These are phyloP conservation scores for Zalophus californianus DNA, from an alignment of 2,797 vertebrate species.

Conservation along the genomic window DNA sequence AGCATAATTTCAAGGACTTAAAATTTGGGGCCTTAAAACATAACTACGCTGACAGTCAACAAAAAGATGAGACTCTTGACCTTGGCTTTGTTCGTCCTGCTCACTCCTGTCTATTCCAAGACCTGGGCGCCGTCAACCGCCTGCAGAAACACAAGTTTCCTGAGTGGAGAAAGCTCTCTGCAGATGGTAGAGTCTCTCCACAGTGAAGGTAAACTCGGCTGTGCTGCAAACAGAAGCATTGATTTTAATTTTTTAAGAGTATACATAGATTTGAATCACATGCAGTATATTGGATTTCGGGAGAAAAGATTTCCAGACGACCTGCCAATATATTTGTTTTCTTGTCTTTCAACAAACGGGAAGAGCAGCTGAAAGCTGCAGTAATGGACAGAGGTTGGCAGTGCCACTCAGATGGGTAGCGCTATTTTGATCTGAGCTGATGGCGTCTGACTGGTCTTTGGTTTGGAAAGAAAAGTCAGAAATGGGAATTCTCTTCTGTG, in stretches of 20 bases:
- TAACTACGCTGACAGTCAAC: neutral
- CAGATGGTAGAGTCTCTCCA: neutral
- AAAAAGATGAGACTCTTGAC: neutral
- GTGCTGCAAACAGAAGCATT: slow-evolving; percentile 35
- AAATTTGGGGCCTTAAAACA: neutral
- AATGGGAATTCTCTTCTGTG: neutral
- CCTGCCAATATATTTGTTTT: neutral
- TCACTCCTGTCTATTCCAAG: neutral
- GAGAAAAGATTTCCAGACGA: slow-evolving; percentile 43
- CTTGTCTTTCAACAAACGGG: neutral
- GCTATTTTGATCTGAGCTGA: neutral
- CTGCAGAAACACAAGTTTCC: neutral
- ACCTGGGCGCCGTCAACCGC: neutral
- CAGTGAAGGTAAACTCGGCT: neutral
- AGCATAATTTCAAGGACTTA: neutral
- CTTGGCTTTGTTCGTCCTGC: neutral
- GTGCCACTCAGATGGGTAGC: neutral
- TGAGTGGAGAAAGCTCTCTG: neutral
- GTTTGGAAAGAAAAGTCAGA: neutral
- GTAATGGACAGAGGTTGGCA: neutral
- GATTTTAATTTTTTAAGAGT: slow-evolving; percentile 68
- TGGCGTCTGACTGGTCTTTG: neutral
- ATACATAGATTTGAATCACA: slow-evolving; percentile 60
- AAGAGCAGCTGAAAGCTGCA: neutral
- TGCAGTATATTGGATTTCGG: neutral